Base-by-base conservation (phyloP, 2,888 invertebrate genomes). In the Drosophila nigritarsus region DNA sequence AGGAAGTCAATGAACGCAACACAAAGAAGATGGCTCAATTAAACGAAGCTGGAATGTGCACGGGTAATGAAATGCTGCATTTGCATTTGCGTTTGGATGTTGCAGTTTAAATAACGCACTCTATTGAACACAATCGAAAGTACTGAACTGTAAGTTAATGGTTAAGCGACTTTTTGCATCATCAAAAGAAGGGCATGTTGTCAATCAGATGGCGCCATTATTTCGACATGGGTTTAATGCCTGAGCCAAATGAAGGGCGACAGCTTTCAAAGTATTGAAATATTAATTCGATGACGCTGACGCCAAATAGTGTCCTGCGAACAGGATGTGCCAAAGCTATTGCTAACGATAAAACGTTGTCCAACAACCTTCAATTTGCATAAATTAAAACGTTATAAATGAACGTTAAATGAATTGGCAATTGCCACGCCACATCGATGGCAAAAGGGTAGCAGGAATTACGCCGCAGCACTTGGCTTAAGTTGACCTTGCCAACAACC, bases 351-450 rank as follows among this genome's bases (percentile, higher is more conserved):
- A 27, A 65, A 73, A 51, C 34, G 59, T 45, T 66, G 32, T 50
- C 50, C 59, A 61, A 59, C 72, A 65, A 53, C 36, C 59, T 67
- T 71, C 71, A 78, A 82, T 85, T 87, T 85, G 59, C 85, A 84
- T 80, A 80, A 85, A 75, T 82, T 78, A 78, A 75, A 74, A 68
- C 69, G 78, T 73, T 67, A 80, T 84, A 75, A 71, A 69, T 75
- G 67, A 60, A 65, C 51, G 73, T 24, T 54, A 69, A 67, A 78
- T 87, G 78, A 82, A 74, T 80, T 78, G 80, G 64, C 78, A 73
- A 61, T 83, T 73, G 56, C 63, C 65, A 76, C 49, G 69, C 40
- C 48, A 38, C 32, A 45, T 50, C 20, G 30, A 40, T 24, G 15
- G 15, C 15, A 15, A 45, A 15, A 4, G 2, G 8, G 15, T 18